These are phyloP conservation scores for Campoplex capitator DNA, from an alignment of 2,888 invertebrate species.

Conservation along the genomic window DNA sequence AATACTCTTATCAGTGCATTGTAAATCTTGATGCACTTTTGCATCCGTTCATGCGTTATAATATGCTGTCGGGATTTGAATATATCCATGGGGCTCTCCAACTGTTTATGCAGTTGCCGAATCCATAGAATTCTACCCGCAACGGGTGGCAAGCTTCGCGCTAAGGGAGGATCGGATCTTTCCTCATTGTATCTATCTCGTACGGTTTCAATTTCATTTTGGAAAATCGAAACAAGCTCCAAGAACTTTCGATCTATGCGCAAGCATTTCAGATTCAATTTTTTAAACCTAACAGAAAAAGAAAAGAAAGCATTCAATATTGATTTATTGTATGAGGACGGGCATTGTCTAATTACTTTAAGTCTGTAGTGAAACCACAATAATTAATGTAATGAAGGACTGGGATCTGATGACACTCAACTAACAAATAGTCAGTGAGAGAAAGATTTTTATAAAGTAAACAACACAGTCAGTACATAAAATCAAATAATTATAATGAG, in stretches of 20 bases:
- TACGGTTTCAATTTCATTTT: slow-evolving; percentile 89
- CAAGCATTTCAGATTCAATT: slow-evolving; percentile 89
- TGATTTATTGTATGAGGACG: not conserved
- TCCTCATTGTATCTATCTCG: slow-evolving; percentile 92
- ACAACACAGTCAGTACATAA: no score
- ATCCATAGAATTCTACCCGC: slow-evolving; percentile 94
- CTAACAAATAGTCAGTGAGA: no score
- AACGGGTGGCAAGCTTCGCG: slow-evolving; percentile 92
- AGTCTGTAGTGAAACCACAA: no score
- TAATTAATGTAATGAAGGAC: no score
- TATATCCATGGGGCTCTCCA: slow-evolving; percentile 91
- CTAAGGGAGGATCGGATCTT: slow-evolving; percentile 90
- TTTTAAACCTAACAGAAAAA: slow-evolving; percentile 87
- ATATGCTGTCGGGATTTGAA: slow-evolving; percentile 85
- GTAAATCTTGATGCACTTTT: slow-evolving; percentile 91
- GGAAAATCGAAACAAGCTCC: slow-evolving; percentile 89
- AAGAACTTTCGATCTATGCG: slow-evolving; percentile 91
- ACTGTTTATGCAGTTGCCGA: slow-evolving; percentile 90
- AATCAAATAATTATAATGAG: no score
- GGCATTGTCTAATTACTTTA: no score
- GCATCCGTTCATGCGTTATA: slow-evolving; percentile 88
- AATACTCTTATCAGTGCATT: slow-evolving; percentile 93
- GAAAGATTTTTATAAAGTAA: no score
- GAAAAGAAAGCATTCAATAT: not conserved
- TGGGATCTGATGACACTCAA: no score